These are phyloP conservation scores for Polylopha cassiicola DNA, from an alignment of 2,888 invertebrate species.

Conservation along the genomic window DNA sequence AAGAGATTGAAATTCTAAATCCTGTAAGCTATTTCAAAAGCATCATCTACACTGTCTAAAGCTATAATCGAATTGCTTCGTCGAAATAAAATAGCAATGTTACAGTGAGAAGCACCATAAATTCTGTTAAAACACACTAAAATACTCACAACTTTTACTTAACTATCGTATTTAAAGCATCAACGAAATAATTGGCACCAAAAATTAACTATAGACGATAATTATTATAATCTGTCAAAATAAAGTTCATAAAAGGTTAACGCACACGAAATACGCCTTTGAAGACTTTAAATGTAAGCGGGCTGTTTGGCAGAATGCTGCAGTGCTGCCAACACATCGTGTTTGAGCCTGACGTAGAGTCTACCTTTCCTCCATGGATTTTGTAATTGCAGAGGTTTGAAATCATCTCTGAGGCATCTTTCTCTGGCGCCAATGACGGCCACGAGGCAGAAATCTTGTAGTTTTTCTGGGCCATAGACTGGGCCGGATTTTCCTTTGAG, in stretches of 20 bases:
- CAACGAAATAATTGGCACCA: slow-evolving; percentile 67
- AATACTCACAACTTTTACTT: slow-evolving; percentile 65
- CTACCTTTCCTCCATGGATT: slow-evolving; percentile 97
- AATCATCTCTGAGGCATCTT: slow-evolving; percentile 95
- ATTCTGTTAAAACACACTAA: slow-evolving; percentile 51
- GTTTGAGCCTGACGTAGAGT: slow-evolving; percentile 93
- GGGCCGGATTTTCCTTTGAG: slow-evolving; percentile 91
- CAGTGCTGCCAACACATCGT: slow-evolving; percentile 90
- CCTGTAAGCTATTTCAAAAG: slow-evolving; percentile 33
- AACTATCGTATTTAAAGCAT: slow-evolving; percentile 66
- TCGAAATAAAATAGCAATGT: slow-evolving; percentile 26
- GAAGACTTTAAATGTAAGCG: slow-evolving; percentile 73
- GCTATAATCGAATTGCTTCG: slow-evolving; percentile 12
- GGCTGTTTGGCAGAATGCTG: slow-evolving; percentile 92
- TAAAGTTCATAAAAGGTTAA: slow-evolving; percentile 18
- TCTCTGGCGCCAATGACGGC: slow-evolving; percentile 97
- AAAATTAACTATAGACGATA: slow-evolving; percentile 38
- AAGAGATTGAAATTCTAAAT: slow-evolving; percentile 31
- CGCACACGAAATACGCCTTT: slow-evolving; percentile 1
- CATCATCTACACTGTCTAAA: slow-evolving; percentile 26
- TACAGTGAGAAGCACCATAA: slow-evolving; percentile 63
- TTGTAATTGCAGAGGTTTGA: slow-evolving; percentile 93
- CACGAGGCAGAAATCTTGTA: slow-evolving; percentile 94
- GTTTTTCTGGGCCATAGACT: slow-evolving; percentile 88
- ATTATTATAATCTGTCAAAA: slow-evolving; percentile 13